Conservation (phyloP, 2,113 vertebrate genomes). For the Hystrix cristata region DNA sequence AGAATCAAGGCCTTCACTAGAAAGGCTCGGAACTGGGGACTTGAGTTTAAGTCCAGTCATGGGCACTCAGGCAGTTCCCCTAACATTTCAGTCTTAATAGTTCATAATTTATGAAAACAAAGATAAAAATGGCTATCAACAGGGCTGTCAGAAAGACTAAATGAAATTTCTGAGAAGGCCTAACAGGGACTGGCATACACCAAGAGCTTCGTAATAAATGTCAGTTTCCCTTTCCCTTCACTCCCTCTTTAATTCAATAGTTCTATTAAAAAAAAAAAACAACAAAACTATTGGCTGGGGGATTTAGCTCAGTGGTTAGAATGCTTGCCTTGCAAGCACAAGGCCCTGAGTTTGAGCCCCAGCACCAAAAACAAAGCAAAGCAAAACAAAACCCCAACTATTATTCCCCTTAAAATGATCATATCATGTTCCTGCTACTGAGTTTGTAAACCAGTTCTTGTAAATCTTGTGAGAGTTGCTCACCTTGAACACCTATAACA, state of each 20-base stretch:
- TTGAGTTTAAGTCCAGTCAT: not conserved
- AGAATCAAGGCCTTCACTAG: not conserved
- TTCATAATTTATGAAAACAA: constrained; percentile 18
- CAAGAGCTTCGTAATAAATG: not conserved
- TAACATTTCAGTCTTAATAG: not conserved
- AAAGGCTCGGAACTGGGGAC: not conserved
- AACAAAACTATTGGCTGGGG: too few relatives aligned
- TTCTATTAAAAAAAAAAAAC: not conserved
- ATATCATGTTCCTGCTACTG: not conserved
- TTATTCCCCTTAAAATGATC: not conserved
- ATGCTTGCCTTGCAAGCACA: too few relatives aligned
- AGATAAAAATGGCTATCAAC: not conserved
- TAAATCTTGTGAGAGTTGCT: not conserved
- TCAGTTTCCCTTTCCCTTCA: not conserved
- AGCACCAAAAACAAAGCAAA: too few relatives aligned
- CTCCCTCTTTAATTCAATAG: not conserved
- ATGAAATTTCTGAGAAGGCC: not conserved
- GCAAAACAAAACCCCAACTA: too few relatives aligned
- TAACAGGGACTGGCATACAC: not conserved
- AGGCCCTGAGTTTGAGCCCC: too few relatives aligned
- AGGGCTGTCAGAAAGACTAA: not conserved
- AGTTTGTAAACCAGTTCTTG: not conserved
- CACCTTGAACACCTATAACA: not conserved
- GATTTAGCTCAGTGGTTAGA: too few relatives aligned
- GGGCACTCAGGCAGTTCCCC: not conserved